Conservation (phyloP, 2,113 vertebrate species). For the Microcebus griseorufus region DNA sequence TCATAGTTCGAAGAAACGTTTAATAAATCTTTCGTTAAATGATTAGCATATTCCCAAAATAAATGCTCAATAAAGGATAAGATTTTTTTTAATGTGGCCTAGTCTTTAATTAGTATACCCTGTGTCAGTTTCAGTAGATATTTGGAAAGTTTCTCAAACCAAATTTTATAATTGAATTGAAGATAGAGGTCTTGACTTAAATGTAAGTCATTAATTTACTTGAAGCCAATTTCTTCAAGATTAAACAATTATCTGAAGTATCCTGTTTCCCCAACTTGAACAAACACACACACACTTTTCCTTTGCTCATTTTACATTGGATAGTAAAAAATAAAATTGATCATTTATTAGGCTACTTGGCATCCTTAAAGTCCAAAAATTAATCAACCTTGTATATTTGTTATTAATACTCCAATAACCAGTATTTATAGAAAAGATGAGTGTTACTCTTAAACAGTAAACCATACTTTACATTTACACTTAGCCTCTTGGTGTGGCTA, state of each 20-base stretch:
- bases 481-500: background rate
- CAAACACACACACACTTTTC: background rate
- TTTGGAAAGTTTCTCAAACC: conserved; percentile 24
- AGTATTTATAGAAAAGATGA: background rate
- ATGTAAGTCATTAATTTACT: conserved; percentile 45
- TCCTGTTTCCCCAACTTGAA: conserved; percentile 16
- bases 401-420: background rate
- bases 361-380: background rate
- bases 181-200: conserved; percentile 24
- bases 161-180: conserved; percentile 49
- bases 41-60: conserved; percentile 15
- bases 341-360: background rate
- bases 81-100: background rate
- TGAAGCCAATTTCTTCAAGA: conserved; percentile 7
- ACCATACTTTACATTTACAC: background rate
- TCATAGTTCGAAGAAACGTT: background rate
- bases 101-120: background rate
- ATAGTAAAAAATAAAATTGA: conserved; percentile 13
- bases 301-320: background rate
- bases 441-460: background rate
- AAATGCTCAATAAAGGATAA: background rate
- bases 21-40: background rate
- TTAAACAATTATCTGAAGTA: background rate
- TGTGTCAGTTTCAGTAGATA: conserved; percentile 12
- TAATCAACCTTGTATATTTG: background rate